Evolutionary conservation across 2,888 invertebrate genomes (phyloP).

Genomic region (Malachius bipustulatus): DNA sequence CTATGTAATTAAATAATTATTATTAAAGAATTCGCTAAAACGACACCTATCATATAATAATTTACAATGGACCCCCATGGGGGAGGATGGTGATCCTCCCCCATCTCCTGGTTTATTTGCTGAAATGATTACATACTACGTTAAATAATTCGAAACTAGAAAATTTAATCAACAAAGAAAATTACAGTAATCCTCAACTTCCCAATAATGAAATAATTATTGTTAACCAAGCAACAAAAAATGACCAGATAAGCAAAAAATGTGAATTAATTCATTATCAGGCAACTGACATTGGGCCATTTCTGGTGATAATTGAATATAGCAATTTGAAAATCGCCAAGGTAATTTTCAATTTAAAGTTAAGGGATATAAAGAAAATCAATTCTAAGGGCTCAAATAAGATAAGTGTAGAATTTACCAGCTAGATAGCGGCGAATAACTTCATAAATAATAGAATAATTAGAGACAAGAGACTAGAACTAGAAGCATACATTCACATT

Average conservation of each 20-base stretch:
- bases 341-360: not conserved
- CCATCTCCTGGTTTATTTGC: not conserved
- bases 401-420: not conserved
- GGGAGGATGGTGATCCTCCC: not conserved
- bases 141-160: too few species aligned
- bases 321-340: not conserved
- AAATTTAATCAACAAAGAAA: too few species aligned
- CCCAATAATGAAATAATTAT: not conserved
- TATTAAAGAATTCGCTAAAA: too few species aligned
- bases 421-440: not conserved
- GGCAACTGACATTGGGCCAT: not conserved
- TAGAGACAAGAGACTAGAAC: too few species aligned
- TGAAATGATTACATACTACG: too few species aligned
- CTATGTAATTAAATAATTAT: too few species aligned
- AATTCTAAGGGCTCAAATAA: not conserved
- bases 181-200: too few species aligned
- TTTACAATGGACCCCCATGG: not conserved
- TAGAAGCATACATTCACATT: too few species aligned
- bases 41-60: too few species aligned
- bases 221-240: not conserved
- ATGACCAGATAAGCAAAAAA: not conserved
- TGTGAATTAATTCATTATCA: too few species aligned
- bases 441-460: slow-evolving; percentile 1
- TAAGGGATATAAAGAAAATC: not conserved
- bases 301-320: slow-evolving; percentile 1